phyloP scores from a whole-genome alignment of 2,888 invertebrate genomes.

The Thecophora atra region DNA sequence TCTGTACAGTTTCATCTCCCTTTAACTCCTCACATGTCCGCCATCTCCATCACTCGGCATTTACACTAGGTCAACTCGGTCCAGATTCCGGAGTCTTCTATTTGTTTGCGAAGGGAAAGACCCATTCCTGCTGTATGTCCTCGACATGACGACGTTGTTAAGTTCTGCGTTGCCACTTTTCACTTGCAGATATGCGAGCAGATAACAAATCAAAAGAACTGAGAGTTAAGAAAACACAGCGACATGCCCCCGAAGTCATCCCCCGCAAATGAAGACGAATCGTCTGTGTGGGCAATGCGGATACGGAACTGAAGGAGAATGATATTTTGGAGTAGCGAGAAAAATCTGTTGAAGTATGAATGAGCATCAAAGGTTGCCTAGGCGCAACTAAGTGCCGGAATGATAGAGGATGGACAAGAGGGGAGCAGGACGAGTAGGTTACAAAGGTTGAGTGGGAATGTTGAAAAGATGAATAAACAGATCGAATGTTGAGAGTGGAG shows the following conservation, averaged over 20 bases:
- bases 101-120: too few species aligned
- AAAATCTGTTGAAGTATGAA: constrained; percentile 26
- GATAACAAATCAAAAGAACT: background rate
- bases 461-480: background rate
- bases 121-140: background rate
- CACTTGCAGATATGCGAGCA: background rate
- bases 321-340: background rate
- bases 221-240: constrained; percentile 3
- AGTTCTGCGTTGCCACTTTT: background rate
- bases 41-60: too few species aligned
- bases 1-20: background rate
- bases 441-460: background rate
- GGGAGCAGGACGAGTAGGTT: background rate
- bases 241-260: background rate
- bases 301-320: background rate
- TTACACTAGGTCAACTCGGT: too few species aligned
- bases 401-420: background rate
- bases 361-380: constrained; percentile 24
- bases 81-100: too few species aligned
- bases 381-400: background rate
- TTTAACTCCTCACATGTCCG: too few species aligned
- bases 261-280: background rate
- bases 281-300: background rate
- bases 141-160: background rate
- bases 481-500: background rate